Evolutionary conservation across 2,113 vertebrate genomes (phyloP).

Genomic region (Megalops atlanticus): DNA sequence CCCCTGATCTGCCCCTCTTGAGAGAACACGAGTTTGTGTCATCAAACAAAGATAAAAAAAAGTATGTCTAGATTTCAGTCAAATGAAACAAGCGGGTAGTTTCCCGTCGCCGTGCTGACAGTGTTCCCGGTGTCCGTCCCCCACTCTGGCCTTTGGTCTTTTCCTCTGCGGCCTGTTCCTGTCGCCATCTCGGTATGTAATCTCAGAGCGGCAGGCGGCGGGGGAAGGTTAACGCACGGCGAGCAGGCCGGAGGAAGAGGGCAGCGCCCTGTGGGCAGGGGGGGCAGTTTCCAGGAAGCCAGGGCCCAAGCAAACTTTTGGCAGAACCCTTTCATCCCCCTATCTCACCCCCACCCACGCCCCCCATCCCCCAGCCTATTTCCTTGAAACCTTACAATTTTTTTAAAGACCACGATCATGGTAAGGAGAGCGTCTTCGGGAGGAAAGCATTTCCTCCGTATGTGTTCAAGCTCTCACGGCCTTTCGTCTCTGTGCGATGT

Average conservation of each 20-base stretch:
- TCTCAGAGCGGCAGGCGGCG: constrained; percentile 94
- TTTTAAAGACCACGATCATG: too few relatives aligned
- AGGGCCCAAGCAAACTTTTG: constrained; percentile 85
- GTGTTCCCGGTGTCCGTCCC: constrained; percentile 78
- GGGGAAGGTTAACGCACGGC: constrained; percentile 91
- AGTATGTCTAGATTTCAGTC: constrained; percentile 91
- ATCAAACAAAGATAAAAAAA: constrained; percentile 54
- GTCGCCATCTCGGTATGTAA: constrained; percentile 99
- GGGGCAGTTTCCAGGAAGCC: constrained; percentile 89
- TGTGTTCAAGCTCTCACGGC: constrained; percentile 66
- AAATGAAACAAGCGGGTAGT: constrained; percentile 94
- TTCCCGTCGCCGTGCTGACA: constrained; percentile 92
- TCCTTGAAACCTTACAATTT: too few relatives aligned
- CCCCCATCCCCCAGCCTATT: constrained; percentile 46
- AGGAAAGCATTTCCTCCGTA: constrained; percentile 79
- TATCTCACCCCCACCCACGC: constrained; percentile 83
- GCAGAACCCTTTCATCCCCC: constrained; percentile 95
- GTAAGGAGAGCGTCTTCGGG: constrained; percentile 66
- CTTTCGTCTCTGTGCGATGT: constrained; percentile 60
- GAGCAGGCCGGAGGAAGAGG: too few relatives aligned
- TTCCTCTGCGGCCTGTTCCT: constrained; percentile 97
- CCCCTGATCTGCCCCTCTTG: constrained; percentile 84
- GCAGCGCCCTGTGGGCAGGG: constrained; percentile 76
- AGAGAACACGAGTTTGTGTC: constrained; percentile 92
- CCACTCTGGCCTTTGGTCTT: constrained; percentile 87